Conservation (phyloP, 2,797 vertebrate species). For the Saxicola maurus region DNA sequence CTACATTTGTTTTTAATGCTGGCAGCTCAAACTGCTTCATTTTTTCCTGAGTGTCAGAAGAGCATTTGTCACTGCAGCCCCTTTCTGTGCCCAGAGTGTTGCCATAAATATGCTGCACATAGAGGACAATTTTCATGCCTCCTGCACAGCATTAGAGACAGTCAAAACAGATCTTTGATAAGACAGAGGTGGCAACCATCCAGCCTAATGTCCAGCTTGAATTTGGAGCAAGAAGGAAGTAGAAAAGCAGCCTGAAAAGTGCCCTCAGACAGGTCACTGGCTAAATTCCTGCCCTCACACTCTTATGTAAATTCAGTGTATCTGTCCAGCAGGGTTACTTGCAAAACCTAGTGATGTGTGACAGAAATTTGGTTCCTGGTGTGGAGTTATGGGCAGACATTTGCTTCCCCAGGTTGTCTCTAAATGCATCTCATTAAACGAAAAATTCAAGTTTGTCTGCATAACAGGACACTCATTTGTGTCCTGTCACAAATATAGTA, state of each 20-base stretch:
- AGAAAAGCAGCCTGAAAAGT: background rate
- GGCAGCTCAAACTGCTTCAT: background rate
- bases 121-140: background rate
- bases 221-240: background rate
- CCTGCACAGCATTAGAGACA: conserved; percentile 11
- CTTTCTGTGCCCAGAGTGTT: background rate
- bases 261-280: background rate
- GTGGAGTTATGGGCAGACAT: background rate
- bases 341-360: background rate
- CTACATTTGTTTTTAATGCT: background rate
- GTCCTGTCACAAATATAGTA: background rate
- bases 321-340: background rate
- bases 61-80: background rate
- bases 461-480: background rate
- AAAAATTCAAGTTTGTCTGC: background rate
- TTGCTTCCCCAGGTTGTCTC: background rate
- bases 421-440: background rate
- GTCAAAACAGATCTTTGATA: conserved; percentile 34
- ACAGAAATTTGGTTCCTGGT: background rate
- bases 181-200: conserved; percentile 3
- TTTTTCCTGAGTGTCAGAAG: background rate
- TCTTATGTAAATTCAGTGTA: background rate
- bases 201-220: background rate
- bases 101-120: background rate
- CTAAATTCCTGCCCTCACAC: background rate